These are phyloP conservation scores for Lasaia peninsularis DNA, from an alignment of 1,140 invertebrate genomes.

Conservation along the genomic window DNA sequence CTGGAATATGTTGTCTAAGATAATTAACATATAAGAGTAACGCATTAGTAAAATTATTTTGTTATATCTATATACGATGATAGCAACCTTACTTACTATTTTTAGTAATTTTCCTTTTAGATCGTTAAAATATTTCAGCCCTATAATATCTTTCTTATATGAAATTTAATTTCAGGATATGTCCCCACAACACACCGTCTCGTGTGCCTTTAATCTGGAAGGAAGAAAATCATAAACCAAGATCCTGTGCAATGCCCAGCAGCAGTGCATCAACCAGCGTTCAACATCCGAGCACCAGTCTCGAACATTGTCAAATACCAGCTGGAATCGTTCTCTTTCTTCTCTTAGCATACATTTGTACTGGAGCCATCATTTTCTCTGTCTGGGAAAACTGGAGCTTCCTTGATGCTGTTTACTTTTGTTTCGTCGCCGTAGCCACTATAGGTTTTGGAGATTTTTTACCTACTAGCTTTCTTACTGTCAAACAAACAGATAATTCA, in stretches of 20 bases:
- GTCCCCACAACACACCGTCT: conserved; percentile 84
- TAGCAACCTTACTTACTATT: no score
- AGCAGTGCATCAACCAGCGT: conserved; percentile 48
- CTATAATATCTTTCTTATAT: neutral
- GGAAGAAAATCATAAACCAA: conserved; percentile 56
- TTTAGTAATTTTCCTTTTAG: neutral
- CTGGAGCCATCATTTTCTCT: conserved; percentile 85
- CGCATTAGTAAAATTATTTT: no score
- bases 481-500: conserved; percentile 76
- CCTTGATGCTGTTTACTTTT: conserved; percentile 91
- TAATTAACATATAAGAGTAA: no score
- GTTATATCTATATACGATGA: no score
- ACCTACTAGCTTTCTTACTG: conserved; percentile 78
- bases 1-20: no score
- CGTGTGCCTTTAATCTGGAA: conserved; percentile 83
- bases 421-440: conserved; percentile 91
- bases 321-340: conserved; percentile 84
- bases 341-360: conserved; percentile 83
- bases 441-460: conserved; percentile 92
- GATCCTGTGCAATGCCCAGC: conserved; percentile 53
- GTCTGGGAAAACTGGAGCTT: conserved; percentile 87
- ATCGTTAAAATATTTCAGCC: neutral
- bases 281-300: conserved; percentile 48
- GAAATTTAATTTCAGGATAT: conserved; percentile 67
- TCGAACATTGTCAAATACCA: conserved; percentile 81